These are phyloP conservation scores for Arvicola amphibius DNA, from an alignment of 2,797 vertebrate genomes.

Conservation along the genomic window DNA sequence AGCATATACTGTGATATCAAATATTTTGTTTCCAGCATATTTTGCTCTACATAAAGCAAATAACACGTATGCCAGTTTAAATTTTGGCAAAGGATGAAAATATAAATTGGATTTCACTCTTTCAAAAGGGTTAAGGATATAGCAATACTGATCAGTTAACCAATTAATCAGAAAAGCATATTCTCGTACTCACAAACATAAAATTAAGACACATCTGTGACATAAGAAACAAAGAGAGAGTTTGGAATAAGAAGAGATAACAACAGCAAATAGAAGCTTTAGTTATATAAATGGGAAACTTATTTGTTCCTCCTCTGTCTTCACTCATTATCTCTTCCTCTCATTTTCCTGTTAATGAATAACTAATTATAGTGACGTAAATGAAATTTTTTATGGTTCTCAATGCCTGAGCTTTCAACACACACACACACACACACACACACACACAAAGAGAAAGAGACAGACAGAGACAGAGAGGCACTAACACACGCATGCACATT, in stretches of 20 bases:
- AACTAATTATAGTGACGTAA: neutral
- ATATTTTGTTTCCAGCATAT: constrained; percentile 43
- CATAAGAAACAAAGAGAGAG: neutral
- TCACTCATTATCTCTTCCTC: neutral
- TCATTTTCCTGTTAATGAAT: neutral
- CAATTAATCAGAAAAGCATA: constrained; percentile 35
- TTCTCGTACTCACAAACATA: constrained; percentile 24
- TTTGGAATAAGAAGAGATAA: neutral
- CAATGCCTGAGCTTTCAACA: neutral
- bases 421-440: neutral
- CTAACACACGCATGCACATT: neutral
- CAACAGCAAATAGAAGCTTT: neutral
- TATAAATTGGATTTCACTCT: neutral
- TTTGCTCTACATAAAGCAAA: neutral
- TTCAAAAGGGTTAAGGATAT: constrained; percentile 41
- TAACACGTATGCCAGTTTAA: neutral
- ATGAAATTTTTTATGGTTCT: neutral
- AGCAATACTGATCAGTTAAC: constrained; percentile 34
- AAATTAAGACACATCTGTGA: constrained; percentile 28
- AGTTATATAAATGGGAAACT: neutral
- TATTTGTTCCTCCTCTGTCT: neutral
- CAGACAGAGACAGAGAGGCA: neutral
- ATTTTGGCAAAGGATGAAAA: constrained; percentile 45
- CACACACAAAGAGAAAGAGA: neutral
- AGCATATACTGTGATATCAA: neutral